These are phyloP conservation scores for Phytoseiulus persimilis DNA, from an alignment of 2,888 invertebrate species.

Conservation along the genomic window DNA sequence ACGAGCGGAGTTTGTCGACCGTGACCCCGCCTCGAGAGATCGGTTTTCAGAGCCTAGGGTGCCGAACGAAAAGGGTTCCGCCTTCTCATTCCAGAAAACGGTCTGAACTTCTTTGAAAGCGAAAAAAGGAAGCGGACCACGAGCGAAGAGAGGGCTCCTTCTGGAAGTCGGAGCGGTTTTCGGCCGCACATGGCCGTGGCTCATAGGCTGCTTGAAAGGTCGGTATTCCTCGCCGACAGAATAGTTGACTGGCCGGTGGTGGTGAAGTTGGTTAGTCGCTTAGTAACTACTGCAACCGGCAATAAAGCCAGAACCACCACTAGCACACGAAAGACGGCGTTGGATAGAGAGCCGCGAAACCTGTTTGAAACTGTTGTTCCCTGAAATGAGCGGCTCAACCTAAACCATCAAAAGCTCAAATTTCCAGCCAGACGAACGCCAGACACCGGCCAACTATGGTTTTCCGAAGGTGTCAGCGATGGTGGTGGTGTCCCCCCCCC, in stretches of 20 bases:
- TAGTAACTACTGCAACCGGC: background rate
- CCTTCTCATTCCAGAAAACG: background rate
- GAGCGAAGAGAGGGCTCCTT: background rate
- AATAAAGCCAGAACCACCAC: background rate
- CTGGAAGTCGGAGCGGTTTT: background rate
- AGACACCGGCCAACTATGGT: slow-evolving; percentile 11
- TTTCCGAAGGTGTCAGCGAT: slow-evolving; percentile 11
- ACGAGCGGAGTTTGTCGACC: background rate
- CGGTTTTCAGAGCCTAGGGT: background rate
- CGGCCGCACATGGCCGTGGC: background rate
- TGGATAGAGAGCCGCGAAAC: slow-evolving; percentile 11
- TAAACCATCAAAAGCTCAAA: slow-evolving; percentile 8
- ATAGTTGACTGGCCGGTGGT: background rate
- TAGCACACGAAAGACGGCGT: background rate
- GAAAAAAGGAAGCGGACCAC: background rate
- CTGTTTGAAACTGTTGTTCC: slow-evolving; percentile 24
- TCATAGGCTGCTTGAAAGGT: background rate
- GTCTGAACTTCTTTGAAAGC: background rate
- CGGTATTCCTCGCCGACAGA: background rate
- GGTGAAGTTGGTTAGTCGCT: slow-evolving; percentile 5
- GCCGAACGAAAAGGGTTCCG: background rate
- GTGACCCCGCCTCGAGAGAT: background rate
- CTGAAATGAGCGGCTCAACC: slow-evolving; percentile 34
- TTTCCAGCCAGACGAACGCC: slow-evolving; percentile 12
- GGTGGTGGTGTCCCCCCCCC: background rate